Conservation (phyloP, 1,140 invertebrate species). For the Cherax destructor region DNA sequence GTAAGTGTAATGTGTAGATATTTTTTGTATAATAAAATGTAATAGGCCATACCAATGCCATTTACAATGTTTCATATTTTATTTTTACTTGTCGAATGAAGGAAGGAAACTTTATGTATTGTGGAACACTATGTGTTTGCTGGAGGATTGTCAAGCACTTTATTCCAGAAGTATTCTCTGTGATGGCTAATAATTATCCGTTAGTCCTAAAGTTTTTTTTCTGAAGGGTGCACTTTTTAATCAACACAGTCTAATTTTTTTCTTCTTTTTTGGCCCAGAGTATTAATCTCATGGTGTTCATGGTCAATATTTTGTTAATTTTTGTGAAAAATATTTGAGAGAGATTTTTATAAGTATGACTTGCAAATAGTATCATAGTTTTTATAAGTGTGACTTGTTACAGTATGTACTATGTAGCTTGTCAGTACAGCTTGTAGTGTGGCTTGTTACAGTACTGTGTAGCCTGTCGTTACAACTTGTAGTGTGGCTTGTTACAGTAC, state of each 20-base stretch:
- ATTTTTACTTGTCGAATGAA: neutral
- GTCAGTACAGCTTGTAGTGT: constrained; percentile 7
- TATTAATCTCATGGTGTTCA: constrained; percentile 13
- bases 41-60: constrained; percentile 42
- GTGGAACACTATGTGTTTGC: constrained; percentile 11
- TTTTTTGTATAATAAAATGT: constrained; percentile 30
- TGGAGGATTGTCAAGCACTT: constrained; percentile 21
- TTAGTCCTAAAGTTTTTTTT: constrained; percentile 24
- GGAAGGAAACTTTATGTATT: constrained; percentile 22
- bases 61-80: constrained; percentile 41
- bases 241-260: neutral
- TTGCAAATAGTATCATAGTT: neutral
- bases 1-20: constrained; percentile 8
- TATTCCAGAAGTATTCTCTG: constrained; percentile 67
- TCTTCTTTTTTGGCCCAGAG: neutral
- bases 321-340: neutral
- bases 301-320: neutral
- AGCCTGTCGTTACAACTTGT: neutral
- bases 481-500: neutral
- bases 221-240: constrained; percentile 12
- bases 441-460: neutral
- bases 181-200: constrained; percentile 58
- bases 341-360: constrained; percentile 2
- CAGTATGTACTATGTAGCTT: neutral
- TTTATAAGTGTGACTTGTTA: neutral